phyloP scores from a whole-genome alignment of 2,888 invertebrate genomes.

The Elysia crispata region DNA sequence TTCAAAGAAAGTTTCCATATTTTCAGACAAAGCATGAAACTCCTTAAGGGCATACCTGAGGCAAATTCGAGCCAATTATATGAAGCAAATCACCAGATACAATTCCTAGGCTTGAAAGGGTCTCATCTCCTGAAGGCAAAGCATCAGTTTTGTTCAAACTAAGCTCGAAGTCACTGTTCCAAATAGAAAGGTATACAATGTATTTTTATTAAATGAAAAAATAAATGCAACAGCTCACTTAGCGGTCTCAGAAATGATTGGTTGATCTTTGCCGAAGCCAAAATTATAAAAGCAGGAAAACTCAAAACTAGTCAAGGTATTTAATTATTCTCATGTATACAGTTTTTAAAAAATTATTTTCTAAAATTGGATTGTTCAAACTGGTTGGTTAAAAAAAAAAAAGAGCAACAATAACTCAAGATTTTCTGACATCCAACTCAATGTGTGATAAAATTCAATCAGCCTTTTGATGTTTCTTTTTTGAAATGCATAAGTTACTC shows the following conservation, averaged over 20 bases:
- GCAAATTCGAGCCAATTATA: constrained; percentile 34
- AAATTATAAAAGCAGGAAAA: background rate
- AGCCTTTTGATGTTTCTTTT: too few relatives aligned
- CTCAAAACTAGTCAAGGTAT: too few relatives aligned
- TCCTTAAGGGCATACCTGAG: background rate
- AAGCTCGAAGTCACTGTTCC: constrained; percentile 40
- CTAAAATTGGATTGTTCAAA: too few relatives aligned
- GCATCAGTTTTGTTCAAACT: constrained; percentile 50
- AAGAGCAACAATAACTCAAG: too few relatives aligned
- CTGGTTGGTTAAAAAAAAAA: too few relatives aligned
- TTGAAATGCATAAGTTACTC: too few relatives aligned
- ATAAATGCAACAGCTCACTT: background rate
- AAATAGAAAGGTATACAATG: background rate
- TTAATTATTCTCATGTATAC: too few relatives aligned
- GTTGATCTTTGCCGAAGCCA: background rate
- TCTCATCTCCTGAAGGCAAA: constrained; percentile 40
- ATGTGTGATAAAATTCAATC: too few relatives aligned
- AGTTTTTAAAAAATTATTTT: too few relatives aligned
- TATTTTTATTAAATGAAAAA: background rate
- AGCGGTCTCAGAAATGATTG: background rate
- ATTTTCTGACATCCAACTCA: too few relatives aligned
- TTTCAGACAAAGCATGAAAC: too few relatives aligned
- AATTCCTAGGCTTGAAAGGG: constrained; percentile 46
- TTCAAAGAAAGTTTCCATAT: too few relatives aligned
- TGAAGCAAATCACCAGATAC: constrained; percentile 52